phyloP scores from a whole-genome alignment of 2,888 invertebrate species.

The Brachyptera putata region DNA sequence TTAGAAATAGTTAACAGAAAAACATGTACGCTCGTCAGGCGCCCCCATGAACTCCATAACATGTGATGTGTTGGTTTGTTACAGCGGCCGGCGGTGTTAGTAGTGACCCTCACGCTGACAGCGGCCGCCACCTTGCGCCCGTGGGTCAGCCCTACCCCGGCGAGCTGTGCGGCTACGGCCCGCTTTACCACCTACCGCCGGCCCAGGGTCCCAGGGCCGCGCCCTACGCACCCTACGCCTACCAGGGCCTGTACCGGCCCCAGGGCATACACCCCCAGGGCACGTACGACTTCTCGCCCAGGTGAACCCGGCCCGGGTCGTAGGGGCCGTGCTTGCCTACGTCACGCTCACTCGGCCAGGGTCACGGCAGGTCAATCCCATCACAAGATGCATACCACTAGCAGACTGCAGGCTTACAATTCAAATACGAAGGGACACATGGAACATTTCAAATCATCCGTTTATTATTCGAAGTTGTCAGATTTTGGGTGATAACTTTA shows the following conservation, averaged over 20 bases:
- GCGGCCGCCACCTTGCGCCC: slow-evolving; percentile 37
- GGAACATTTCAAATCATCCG: too few relatives aligned
- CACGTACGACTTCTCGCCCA: slow-evolving; percentile 7
- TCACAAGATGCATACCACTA: too few relatives aligned
- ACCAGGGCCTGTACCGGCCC: neutral
- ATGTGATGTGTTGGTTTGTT: neutral
- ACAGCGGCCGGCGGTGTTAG: too few relatives aligned
- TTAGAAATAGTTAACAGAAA: too few relatives aligned
- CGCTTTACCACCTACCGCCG: slow-evolving; percentile 59
- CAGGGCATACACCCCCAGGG: neutral
- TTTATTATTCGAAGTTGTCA: too few relatives aligned
- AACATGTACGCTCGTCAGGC: too few relatives aligned
- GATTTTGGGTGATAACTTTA: too few relatives aligned
- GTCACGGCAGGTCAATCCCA: too few relatives aligned
- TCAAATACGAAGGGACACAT: too few relatives aligned
- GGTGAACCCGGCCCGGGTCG: neutral
- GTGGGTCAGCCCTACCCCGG: slow-evolving; percentile 60
- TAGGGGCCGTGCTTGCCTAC: too few relatives aligned
- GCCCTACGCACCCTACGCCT: neutral
- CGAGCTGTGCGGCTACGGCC: slow-evolving; percentile 63
- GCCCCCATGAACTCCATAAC: neutral
- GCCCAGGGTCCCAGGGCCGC: neutral
- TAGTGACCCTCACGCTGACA: slow-evolving; percentile 36
- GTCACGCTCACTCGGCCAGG: too few relatives aligned
- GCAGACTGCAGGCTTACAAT: too few relatives aligned